Evolutionary conservation across 2,888 invertebrate species (phyloP), one percentile per base, ranked within the genome.

Genomic region (Eurytoma californica): DNA sequence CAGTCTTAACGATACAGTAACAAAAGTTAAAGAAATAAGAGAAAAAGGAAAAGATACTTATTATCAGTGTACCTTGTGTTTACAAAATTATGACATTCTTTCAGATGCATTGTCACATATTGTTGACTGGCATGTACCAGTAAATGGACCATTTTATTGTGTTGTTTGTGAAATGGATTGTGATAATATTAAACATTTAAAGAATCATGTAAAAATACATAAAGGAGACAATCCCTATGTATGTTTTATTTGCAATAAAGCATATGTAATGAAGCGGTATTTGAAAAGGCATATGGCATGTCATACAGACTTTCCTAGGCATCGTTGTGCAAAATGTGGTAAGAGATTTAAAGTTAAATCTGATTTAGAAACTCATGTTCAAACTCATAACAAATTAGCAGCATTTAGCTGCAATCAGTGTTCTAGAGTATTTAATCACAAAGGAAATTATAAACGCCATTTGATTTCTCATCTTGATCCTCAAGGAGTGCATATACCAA

Each of bases 81-180:
- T 86, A 66, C 86, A 88, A 73, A 88, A 88, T 80, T 90, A 88
- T 68, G 81, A 85, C 2, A 83, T 87, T 63, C 68, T 90, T 2
- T 84, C 87, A 0, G 86, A 81, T 5, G 85, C 85, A 3, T 75
- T 90, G 3, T 77, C 84, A 49, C 90, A 90, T 51, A 87, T 85
- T 0, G 88, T 90, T 0, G 88, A 90, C 61, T 87, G 88, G 72
- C 90, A 90, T 51, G 86, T 90, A 0, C 88, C 89, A 3, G 84
- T 81, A 0, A 84, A 82, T 1, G 90, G 90, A 0, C 90, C 93
- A 0, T 93, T 92, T 83, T 92, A 92, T 28, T 93, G 93, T 73
- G 92, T 92, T 39, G 91, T 92, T 58, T 93, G 93, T 80, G 92
- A 93, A 86, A 93, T 92, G 83, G 92, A 93, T 51, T 90, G 93